A percentile compares a stretch with the other conserved stretches of the same genome.
Evolutionary conservation across 1,140 invertebrate genomes (phyloP).

Genomic region (Pollicipes pollicipes): DNA sequence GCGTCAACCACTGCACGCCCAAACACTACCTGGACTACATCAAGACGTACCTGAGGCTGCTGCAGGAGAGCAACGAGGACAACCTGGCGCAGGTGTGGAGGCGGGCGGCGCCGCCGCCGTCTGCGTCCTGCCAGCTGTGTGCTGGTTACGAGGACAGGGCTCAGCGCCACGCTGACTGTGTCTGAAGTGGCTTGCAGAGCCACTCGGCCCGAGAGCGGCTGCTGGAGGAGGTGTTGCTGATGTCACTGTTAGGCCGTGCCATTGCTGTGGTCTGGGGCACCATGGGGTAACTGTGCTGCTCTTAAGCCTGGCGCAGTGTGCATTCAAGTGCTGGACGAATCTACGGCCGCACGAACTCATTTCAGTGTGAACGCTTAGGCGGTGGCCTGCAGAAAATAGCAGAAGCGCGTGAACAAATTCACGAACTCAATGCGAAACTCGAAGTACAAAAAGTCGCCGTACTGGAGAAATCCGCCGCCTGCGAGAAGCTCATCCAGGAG

Average conservation of each 20-base stretch:
- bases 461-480: constrained; percentile 49
- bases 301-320: no score
- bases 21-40: constrained; percentile 79
- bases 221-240: no score
- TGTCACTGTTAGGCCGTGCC: no score
- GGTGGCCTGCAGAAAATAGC: background rate
- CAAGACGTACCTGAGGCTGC: constrained; percentile 48
- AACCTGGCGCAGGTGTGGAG: constrained; percentile 43
- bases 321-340: no score
- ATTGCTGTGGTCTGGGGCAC: no score
- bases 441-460: constrained; percentile 57
- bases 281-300: no score
- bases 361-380: constrained; percentile 31
- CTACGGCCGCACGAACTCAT: no score
- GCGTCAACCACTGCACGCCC: constrained; percentile 70
- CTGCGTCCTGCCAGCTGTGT: no score
- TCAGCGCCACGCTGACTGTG: no score
- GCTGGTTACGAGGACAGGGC: no score
- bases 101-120: constrained; percentile 61
- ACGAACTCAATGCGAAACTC: constrained; percentile 50
- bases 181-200: no score
- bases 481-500: constrained; percentile 46
- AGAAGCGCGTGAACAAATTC: background rate
- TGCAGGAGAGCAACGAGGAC: constrained; percentile 47
- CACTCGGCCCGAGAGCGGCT: no score